A percentile compares a stretch with the other conserved stretches of the same genome.
These are phyloP conservation scores for Potorous gilbertii DNA, from an alignment of 2,797 vertebrate species.

Conservation along the genomic window DNA sequence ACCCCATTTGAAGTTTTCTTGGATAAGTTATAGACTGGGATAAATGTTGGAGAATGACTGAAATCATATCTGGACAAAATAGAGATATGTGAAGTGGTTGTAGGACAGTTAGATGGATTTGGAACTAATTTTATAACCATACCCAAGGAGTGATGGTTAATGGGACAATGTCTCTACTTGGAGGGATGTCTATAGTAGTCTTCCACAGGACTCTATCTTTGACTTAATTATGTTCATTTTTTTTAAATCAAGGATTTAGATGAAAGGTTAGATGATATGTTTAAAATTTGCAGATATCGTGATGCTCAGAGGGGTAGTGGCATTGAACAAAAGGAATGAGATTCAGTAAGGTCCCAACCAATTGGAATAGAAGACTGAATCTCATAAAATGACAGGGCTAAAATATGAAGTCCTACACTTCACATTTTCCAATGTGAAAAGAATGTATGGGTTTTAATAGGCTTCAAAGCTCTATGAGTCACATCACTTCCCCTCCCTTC, in stretches of 20 bases:
- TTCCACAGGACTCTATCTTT: background rate
- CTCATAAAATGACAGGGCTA: background rate
- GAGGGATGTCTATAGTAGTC: background rate
- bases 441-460: background rate
- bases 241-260: background rate
- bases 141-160: background rate
- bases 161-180: background rate
- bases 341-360: background rate
- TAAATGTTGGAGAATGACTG: background rate
- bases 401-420: background rate
- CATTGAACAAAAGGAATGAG: background rate
- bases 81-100: background rate
- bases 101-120: background rate
- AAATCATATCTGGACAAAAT: background rate
- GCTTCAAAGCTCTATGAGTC: background rate
- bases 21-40: background rate
- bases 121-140: background rate
- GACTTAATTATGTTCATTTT: background rate
- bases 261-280: background rate
- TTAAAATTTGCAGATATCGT: background rate
- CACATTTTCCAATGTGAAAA: background rate
- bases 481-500: background rate
- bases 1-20: background rate
- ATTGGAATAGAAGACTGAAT: background rate
- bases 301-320: background rate